phyloP scores from a whole-genome alignment of 2,888 invertebrate genomes.

The Pyrrhosoma nymphula region DNA sequence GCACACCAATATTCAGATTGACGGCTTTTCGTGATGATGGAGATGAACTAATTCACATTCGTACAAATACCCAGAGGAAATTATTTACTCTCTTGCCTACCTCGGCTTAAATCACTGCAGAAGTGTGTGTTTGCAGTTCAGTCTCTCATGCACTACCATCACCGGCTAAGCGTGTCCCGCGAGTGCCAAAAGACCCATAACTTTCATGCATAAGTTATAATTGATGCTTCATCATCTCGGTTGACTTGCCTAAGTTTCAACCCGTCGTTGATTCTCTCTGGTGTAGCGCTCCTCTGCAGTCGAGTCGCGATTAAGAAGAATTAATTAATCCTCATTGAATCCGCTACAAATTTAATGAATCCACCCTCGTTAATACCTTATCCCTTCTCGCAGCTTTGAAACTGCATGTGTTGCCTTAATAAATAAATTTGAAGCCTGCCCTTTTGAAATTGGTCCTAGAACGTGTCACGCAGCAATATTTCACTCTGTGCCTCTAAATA shows the following conservation, averaged over 20 bases:
- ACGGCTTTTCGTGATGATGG: no score
- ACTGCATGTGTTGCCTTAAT: background rate
- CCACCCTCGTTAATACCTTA: background rate
- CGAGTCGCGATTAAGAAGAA: conserved; percentile 4
- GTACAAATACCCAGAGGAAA: background rate
- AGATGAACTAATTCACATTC: no score
- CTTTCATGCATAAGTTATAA: conserved; percentile 26
- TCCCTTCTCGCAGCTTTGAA: background rate
- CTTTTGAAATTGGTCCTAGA: background rate
- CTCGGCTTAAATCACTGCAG: background rate
- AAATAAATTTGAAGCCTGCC: background rate
- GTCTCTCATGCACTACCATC: background rate
- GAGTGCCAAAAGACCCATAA: background rate
- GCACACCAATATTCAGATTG: no score
- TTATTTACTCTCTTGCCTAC: background rate
- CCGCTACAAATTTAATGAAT: background rate
- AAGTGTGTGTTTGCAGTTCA: background rate
- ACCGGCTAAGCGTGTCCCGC: background rate
- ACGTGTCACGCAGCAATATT: background rate
- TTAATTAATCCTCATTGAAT: conserved; percentile 7
- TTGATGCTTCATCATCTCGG: background rate
- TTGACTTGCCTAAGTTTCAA: background rate
- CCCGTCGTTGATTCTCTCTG: background rate
- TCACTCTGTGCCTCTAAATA: background rate
- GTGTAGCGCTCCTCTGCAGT: background rate